Evolutionary conservation across 2,113 vertebrate species (phyloP), one percentile per base, ranked within the genome.

Genomic region (Anseranas semipalmata): DNA sequence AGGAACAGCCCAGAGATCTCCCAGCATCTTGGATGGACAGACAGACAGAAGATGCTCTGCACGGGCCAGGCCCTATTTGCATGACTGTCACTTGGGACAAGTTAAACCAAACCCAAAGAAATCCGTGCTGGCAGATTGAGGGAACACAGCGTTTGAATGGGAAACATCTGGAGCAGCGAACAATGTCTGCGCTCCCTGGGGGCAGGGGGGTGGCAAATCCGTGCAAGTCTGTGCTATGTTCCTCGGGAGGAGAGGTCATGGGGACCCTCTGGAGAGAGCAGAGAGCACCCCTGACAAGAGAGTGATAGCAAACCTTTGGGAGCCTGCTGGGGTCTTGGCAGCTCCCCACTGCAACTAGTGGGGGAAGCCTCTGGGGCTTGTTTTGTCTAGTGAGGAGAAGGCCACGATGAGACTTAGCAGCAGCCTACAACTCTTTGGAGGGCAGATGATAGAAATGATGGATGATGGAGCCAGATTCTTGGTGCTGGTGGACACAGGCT

Each of bases 181-280:
- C 35, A 60, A 56, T 22, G 82, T 53, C 65, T 62, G 24, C 0
- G 1, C 6, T 41, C 67, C 80, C 65, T 1, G 1, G 21, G 76
- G 68, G 24, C 41, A 32, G 17, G 17, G 12, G 19, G 43, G 24
- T 67, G 70, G 43, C 79, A 22, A 30, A 50, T 35, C 76, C 16
- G 0, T n/a, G 58, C 43, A 68, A 65, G 55, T 20, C 65, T 50
- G 50, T 0, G 3, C 11, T 15, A 0, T 21, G 6, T 30, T 84
- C 32, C 52, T 67, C 62, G 82, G 65, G 59, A 76, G 46, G n/a
- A 71, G 88, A 80, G 68, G 53, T 37, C 53, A 33, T 35, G n/a
- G 68, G n/a, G 50, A 90, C 32, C 43, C 55, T 65, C 59, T 73
- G 70, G 74, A 78, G 70, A 43, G 58, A 87, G 16, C 20, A 43